Evolutionary conservation across 2,113 vertebrate genomes (phyloP).

Genomic region (Cacatua alba): DNA sequence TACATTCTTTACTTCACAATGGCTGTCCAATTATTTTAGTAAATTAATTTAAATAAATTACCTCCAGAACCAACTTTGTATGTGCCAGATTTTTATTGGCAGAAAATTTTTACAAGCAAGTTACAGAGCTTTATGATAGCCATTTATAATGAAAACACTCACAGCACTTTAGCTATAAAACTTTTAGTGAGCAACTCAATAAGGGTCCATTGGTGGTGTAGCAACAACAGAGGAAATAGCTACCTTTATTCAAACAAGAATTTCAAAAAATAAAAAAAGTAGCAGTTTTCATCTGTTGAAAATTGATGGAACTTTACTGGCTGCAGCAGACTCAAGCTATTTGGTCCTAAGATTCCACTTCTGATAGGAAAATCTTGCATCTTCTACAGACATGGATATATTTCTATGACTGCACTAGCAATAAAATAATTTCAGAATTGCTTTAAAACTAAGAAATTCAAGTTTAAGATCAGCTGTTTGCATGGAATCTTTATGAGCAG

Average conservation of each 20-base stretch:
- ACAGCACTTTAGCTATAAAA: slow-evolving; percentile 43
- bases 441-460: neutral
- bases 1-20: slow-evolving; percentile 12
- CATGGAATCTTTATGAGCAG: neutral
- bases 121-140: slow-evolving; percentile 31
- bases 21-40: slow-evolving; percentile 10
- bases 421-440: slow-evolving; percentile 29
- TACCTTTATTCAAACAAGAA: slow-evolving; percentile 3
- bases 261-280: neutral
- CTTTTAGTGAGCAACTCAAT: slow-evolving; percentile 17
- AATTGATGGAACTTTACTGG: neutral
- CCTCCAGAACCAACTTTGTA: neutral
- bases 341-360: neutral
- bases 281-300: neutral
- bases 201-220: slow-evolving; percentile 3
- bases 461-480: slow-evolving; percentile 2
- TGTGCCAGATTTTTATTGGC: slow-evolving; percentile 26
- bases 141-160: slow-evolving; percentile 52
- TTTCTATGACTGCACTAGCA: neutral
- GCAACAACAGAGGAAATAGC: slow-evolving; percentile 48
- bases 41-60: slow-evolving; percentile 59
- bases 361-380: neutral
- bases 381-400: neutral
- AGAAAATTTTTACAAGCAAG: slow-evolving; percentile 45
- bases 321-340: neutral